These are phyloP conservation scores for Dermolepida albohirtum DNA, from an alignment of 2,888 invertebrate genomes.

Conservation along the genomic window DNA sequence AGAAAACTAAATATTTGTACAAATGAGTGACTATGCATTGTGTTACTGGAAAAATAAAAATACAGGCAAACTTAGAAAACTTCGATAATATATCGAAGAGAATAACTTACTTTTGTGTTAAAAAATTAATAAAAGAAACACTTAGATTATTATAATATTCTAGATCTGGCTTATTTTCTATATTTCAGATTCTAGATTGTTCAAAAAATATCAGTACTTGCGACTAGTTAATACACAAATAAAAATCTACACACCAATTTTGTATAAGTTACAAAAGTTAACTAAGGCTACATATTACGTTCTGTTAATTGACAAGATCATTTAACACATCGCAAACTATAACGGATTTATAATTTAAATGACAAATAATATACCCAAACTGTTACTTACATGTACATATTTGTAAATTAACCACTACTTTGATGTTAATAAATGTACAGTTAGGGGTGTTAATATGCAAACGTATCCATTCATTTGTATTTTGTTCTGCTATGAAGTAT, in stretches of 20 bases:
- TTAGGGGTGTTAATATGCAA: conserved; percentile 31
- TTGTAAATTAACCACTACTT: conserved; percentile 38
- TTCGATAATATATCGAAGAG: background rate
- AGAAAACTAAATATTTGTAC: conserved; percentile 34
- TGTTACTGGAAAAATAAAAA: conserved; percentile 9
- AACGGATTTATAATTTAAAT: conserved; percentile 61
- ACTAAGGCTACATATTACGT: conserved; percentile 40
- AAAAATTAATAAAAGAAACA: conserved; percentile 12
- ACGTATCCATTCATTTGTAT: conserved; percentile 23
- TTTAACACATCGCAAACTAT: conserved; percentile 58
- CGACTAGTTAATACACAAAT: background rate
- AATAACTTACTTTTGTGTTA: conserved; percentile 13
- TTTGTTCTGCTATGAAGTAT: background rate
- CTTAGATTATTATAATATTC: conserved; percentile 37
- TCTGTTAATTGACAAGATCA: conserved; percentile 48
- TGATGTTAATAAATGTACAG: conserved; percentile 43
- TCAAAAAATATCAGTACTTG: conserved; percentile 6
- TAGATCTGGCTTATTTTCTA: conserved; percentile 52
- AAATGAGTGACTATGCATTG: conserved; percentile 34
- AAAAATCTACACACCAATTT: conserved; percentile 22
- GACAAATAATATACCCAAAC: conserved; percentile 56
- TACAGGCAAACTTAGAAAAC: background rate
- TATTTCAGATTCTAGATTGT: conserved; percentile 52
- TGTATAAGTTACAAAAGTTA: conserved; percentile 7
- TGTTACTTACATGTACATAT: conserved; percentile 54